phyloP scores from a whole-genome alignment of 2,797 vertebrate genomes.

The Linurgus olivaceus region DNA sequence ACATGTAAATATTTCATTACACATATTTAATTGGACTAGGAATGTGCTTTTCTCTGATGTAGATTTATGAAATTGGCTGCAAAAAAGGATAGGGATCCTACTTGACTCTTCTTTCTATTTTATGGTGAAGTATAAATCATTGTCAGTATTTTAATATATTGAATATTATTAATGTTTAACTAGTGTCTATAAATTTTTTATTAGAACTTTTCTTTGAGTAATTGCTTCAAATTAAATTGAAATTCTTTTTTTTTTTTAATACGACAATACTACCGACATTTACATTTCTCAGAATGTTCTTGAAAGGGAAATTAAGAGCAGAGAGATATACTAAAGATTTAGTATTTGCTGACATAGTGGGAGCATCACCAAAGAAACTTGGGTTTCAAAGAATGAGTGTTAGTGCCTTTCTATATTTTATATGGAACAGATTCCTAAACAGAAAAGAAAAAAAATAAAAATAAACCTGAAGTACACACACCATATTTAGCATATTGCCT shows the following conservation, averaged over 20 bases:
- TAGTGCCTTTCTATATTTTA: neutral
- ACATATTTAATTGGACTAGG: neutral
- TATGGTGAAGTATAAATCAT: neutral
- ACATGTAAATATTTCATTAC: conserved; percentile 39
- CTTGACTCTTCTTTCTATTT: neutral
- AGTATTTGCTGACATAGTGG: neutral
- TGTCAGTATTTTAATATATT: conserved; percentile 11
- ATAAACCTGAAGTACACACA: neutral
- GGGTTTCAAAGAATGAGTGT: neutral
- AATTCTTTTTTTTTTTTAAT: neutral
- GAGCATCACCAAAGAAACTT: neutral
- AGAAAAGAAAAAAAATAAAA: neutral
- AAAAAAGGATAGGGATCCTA: neutral
- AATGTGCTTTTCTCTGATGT: neutral
- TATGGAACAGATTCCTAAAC: neutral
- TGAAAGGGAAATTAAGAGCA: neutral
- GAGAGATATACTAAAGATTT: neutral
- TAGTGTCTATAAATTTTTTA: conserved; percentile 5
- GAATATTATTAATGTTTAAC: conserved; percentile 38
- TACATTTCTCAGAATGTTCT: neutral
- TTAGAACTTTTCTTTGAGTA: conserved; percentile 41
- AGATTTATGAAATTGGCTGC: conserved; percentile 4
- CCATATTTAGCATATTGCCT: accelerated
- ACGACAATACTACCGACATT: neutral
- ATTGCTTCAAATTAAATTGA: conserved; percentile 20